Conservation (phyloP, 1,140 invertebrate genomes). For the Calliphora vicina region DNA sequence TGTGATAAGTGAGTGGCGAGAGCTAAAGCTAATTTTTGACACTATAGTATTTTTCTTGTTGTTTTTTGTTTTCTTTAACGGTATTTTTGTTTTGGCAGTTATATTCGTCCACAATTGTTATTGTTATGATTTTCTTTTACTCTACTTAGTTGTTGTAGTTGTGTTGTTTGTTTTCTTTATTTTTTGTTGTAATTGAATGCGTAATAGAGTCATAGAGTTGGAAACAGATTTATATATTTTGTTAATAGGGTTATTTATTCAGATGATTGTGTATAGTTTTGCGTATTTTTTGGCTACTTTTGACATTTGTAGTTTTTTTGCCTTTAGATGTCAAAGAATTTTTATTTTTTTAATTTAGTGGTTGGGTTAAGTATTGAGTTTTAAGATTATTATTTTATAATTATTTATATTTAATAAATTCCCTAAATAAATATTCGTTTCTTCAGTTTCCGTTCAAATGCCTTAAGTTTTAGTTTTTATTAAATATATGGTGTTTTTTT, state of each 20-base stretch:
- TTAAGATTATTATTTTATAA: neutral
- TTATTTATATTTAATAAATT: conserved; percentile 12
- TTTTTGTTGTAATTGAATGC: neutral
- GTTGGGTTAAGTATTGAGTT: neutral
- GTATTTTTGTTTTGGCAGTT: conserved; percentile 1
- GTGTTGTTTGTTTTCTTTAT: neutral
- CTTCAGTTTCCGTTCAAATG: neutral
- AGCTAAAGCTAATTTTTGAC: neutral
- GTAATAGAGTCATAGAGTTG: neutral
- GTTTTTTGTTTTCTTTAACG: neutral
- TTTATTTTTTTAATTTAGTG: neutral
- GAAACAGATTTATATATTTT: neutral
- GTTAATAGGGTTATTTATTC: neutral
- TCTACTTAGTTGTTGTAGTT: neutral
- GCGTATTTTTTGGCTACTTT: neutral
- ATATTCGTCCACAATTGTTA: neutral
- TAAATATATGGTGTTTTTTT: neutral
- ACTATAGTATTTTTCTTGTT: neutral
- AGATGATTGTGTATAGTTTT: neutral
- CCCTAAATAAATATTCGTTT: conserved; percentile 30
- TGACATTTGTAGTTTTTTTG: neutral
- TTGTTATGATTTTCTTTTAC: neutral
- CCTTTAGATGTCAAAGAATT: neutral
- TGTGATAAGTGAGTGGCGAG: neutral
- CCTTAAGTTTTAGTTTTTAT: neutral